A percentile compares a stretch with the other conserved stretches of the same genome.
Conservation (phyloP, 2,797 vertebrate species). For the Pteronotus mesoamericanus region DNA sequence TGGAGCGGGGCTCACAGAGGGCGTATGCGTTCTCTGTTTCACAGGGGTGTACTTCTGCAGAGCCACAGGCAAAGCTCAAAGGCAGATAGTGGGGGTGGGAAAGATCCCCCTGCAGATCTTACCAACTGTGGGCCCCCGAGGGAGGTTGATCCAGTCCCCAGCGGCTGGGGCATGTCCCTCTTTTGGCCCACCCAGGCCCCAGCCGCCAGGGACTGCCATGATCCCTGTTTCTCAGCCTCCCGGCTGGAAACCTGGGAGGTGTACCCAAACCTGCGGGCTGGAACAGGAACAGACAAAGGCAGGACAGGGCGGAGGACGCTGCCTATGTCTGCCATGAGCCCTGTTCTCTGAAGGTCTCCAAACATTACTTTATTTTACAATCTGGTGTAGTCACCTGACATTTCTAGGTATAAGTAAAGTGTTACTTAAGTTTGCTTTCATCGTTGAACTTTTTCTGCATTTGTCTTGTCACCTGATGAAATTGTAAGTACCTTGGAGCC, state of each 20-base stretch:
- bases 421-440: not conserved
- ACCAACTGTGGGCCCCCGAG: not conserved
- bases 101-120: too few relatives aligned
- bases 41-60: not conserved
- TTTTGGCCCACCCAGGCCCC: not conserved
- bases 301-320: not conserved
- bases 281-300: too few relatives aligned
- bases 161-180: not conserved
- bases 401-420: not conserved
- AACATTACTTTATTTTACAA: fast-evolving
- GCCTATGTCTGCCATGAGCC: not conserved
- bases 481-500: not conserved
- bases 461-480: not conserved
- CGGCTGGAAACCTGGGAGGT: not conserved
- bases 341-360: not conserved
- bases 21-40: not conserved
- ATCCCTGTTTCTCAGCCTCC: too few relatives aligned
- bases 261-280: not conserved
- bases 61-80: not conserved
- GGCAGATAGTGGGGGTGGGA: not conserved
- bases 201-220: not conserved
- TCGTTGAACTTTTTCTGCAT: not conserved
- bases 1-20: not conserved
- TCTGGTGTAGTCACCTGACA: not conserved
- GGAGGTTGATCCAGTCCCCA: not conserved